These are phyloP conservation scores for Lithobates sylvaticus DNA, from an alignment of 2,797 vertebrate genomes.

Conservation along the genomic window DNA sequence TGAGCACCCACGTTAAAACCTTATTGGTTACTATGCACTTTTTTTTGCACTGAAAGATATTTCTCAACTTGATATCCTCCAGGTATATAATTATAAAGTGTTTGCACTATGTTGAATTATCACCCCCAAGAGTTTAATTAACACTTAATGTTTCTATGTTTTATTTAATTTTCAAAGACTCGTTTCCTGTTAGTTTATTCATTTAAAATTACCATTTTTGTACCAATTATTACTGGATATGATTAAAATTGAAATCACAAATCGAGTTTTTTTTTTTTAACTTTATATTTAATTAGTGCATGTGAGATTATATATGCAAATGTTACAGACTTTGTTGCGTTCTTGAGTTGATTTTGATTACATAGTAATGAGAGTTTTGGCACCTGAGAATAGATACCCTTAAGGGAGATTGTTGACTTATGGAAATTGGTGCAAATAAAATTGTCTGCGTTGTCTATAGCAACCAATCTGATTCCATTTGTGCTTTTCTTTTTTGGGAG, in stretches of 20 bases:
- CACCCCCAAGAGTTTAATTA: conserved; percentile 60
- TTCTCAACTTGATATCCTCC: conserved; percentile 44
- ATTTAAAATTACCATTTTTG: conserved; percentile 29
- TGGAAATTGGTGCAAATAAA: no score
- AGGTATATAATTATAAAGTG: conserved; percentile 43
- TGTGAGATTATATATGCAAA: neutral
- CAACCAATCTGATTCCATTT: no score
- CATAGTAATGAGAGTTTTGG: neutral
- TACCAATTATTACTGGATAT: neutral
- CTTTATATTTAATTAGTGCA: conserved; percentile 1
- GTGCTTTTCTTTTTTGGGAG: no score
- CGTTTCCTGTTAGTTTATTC: conserved; percentile 27
- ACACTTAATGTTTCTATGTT: neutral
- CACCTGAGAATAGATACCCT: no score
- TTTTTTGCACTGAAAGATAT: conserved; percentile 12
- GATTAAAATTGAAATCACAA: neutral
- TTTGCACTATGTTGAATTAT: conserved; percentile 49
- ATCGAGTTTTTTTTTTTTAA: neutral
- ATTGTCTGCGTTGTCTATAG: no score
- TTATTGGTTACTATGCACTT: neutral
- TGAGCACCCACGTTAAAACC: neutral
- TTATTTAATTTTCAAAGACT: conserved; percentile 48
- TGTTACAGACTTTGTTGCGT: neutral
- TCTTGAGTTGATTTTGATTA: conserved; percentile 16
- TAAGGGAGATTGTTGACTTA: no score